A percentile compares a stretch with the other conserved stretches of the same genome.
Evolutionary conservation across 2,797 vertebrate genomes (phyloP).

Genomic region (Xiphorhynchus erythropygius): DNA sequence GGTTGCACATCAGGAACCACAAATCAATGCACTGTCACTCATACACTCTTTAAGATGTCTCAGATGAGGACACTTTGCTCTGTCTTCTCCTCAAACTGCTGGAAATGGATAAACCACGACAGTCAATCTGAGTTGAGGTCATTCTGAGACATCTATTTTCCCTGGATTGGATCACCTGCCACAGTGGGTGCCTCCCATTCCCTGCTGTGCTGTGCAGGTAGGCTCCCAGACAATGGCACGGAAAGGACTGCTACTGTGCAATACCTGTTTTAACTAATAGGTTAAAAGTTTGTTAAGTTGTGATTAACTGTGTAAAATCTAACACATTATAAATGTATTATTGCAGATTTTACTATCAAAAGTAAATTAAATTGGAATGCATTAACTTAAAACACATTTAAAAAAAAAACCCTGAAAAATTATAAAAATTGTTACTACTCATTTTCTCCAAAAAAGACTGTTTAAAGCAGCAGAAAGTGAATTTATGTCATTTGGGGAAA

Average conservation of each 20-base stretch:
- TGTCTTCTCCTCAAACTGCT: neutral
- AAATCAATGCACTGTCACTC: neutral
- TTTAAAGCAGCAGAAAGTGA: neutral
- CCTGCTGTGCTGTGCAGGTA: neutral
- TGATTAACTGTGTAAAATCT: conserved; percentile 61
- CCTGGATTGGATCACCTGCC: neutral
- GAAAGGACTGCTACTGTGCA: conserved; percentile 6
- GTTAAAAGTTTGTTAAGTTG: conserved; percentile 67
- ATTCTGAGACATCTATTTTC: neutral
- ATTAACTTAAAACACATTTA: conserved; percentile 59
- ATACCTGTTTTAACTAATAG: conserved; percentile 51
- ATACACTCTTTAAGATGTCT: neutral
- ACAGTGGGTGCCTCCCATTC: neutral
- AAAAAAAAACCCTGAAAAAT: conserved; percentile 52
- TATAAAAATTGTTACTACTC: neutral
- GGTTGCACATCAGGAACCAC: neutral
- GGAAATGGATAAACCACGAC: neutral
- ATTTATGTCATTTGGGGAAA: neutral
- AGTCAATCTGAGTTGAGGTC: neutral
- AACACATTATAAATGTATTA: conserved; percentile 65
- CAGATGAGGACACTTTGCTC: neutral
- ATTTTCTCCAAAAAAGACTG: conserved; percentile 27
- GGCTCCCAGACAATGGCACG: neutral
- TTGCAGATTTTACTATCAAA: conserved; percentile 56
- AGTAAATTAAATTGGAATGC: conserved; percentile 26